Base-by-base conservation (phyloP, 2,888 invertebrate species). In the Rhagium mordax region DNA sequence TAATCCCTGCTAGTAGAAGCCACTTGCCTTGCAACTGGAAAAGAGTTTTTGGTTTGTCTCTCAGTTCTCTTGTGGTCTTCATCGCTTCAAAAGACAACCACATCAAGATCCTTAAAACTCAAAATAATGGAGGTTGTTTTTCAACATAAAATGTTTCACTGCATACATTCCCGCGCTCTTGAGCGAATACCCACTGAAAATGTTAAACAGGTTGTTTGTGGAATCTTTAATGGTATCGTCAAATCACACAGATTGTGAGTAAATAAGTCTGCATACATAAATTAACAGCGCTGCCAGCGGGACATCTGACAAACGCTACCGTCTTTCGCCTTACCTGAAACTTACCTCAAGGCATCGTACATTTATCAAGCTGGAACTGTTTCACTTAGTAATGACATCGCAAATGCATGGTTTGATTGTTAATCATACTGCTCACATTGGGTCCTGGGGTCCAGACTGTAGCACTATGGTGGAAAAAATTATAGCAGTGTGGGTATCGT, bases 241-340 rank as follows among this genome's bases (percentile, higher is more conserved):
- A 57, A 57, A 57, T 57, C 55, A 57, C n/a, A 57, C 27, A 57
- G 15, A 57, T 27, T 57, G 55, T 57, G n/a, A 55, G 24, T 55
- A 55, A 55, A 57, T 57, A 57, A n/a, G 15, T 21, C 53, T n/a
- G 16, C 27, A 57, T 27, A 15, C 24, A 24, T 57, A 57, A 27
- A 57, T 57, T 57, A 57, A 27, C 27, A 15, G 24, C 5, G 15
- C 27, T 24, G 24, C 24, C 55, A 57, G 55, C 55, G 24, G 55
- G 55, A 57, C 27, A 57, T 27, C 55, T 27, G 55, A 57, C 55
- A 27, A 57, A 24, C 13, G 24, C 27, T 57, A 57, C 55, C 55
- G 55, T 15, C 6, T 57, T 57, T 57, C 27, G 55, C 55, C 16
- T 13, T 15, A 15, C 15, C 24, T n/a, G 24, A 57, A 41, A 41